Evolutionary conservation across 2,797 vertebrate species (phyloP), one percentile per base, ranked within the genome.

Genomic region (Pelodytes ibericus): DNA sequence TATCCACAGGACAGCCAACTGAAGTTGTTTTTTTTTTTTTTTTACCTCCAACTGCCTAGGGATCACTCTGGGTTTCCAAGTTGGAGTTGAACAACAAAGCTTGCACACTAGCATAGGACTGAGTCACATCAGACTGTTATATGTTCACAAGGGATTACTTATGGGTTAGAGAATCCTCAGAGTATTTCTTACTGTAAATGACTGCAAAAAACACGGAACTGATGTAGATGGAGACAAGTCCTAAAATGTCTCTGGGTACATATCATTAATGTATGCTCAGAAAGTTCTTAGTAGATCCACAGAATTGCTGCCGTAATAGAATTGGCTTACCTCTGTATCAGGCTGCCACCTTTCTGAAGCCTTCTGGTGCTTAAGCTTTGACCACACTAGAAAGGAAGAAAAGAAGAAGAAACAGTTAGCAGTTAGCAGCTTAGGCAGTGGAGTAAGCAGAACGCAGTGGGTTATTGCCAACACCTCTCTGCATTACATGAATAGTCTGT

Each of bases 311-410:
- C 9, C 22, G n/a, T 31, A 15, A 26, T 27, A 53, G 22, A 26
- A 9, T 13, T 39, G 1, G 24, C 90, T 86, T 76, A 96, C 97
- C 94, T 99, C 97, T 44, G 97, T 99, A 85, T 99, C 97, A 0
- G 97, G 97, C 89, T 99, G 96, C 97, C 97, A 99, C 25, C 97
- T 89, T 86, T 99, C 97, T 0, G 90, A 94, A 0, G 96, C 95
- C 85, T 99, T 99, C 91, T 97, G 96, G 30, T 94, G 94, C 86
- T 99, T 99, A 87, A 99, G 91, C 83, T 99, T 99, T 0, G 96
- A 94, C 96, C 97, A 99, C 88, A 99, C 97, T 99, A 66, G 3
- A 60, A 69, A 75, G 61, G 80, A 0, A 76, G 79, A 83, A 81
- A 83, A 59, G 3, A 8, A 76, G 58, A 24, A 39, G 3, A n/a